A percentile compares a stretch with the other conserved stretches of the same genome.
phyloP scores from a whole-genome alignment of 2,888 invertebrate genomes.

The Cantharis lateralis region DNA sequence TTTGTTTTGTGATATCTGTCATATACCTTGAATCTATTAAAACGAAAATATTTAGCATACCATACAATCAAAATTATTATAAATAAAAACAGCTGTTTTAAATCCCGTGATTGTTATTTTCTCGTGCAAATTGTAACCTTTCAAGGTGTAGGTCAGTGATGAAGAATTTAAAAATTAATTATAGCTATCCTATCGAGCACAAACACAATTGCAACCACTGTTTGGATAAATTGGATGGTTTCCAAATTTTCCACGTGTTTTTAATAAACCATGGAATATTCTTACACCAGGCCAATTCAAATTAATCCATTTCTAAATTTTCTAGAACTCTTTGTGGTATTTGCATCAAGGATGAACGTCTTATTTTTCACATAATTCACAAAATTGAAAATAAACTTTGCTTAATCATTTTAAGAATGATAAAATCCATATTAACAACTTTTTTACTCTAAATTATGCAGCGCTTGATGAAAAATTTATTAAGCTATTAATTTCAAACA shows the following conservation, averaged over 20 bases:
- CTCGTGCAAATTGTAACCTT: constrained; percentile 19
- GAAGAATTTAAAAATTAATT: constrained; percentile 16
- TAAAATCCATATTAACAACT: neutral
- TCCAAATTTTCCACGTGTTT: constrained; percentile 20
- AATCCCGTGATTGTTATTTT: constrained; percentile 11
- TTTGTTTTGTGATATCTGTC: neutral
- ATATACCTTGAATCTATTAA: neutral
- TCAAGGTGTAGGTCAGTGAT: constrained; percentile 21
- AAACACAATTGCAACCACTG: constrained; percentile 14
- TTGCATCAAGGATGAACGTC: neutral
- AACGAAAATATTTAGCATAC: neutral
- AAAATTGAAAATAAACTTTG: neutral
- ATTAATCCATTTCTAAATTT: neutral
- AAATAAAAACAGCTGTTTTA: neutral
- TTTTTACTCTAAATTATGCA: neutral
- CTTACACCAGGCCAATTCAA: neutral
- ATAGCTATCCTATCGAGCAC: constrained; percentile 1
- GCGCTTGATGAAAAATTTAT: neutral
- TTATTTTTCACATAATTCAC: neutral
- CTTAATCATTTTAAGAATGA: neutral
- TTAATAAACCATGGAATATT: neutral
- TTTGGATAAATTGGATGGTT: constrained; percentile 8
- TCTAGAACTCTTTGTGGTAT: neutral
- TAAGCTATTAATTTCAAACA: neutral
- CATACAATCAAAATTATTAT: neutral